Evolutionary conservation across 2,113 vertebrate species (phyloP).

Genomic region (Oreochromis tanganicae): DNA sequence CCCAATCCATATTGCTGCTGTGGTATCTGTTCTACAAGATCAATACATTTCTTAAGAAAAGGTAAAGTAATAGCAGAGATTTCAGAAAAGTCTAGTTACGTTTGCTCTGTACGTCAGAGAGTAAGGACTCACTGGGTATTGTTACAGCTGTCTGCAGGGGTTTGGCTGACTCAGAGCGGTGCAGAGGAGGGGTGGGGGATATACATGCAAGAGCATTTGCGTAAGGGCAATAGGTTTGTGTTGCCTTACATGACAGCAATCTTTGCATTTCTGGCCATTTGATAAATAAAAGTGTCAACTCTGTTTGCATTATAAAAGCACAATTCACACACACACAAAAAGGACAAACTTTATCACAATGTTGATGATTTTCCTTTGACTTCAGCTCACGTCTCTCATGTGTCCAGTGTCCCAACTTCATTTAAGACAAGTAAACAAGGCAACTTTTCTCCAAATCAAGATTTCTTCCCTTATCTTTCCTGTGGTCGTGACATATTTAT

Average conservation of each 20-base stretch:
- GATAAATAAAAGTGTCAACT: neutral
- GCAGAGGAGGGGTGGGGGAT: neutral
- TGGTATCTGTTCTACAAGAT: neutral
- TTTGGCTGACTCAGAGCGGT: neutral
- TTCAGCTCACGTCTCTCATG: neutral
- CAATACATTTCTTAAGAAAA: neutral
- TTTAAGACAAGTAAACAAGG: neutral
- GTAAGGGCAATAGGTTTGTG: neutral
- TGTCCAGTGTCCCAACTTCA: neutral
- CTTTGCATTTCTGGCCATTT: neutral
- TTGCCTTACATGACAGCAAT: neutral
- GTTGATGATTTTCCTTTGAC: neutral
- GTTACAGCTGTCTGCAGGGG: neutral
- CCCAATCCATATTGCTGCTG: neutral
- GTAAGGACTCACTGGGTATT: neutral
- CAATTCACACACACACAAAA: neutral
- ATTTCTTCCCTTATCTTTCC: neutral
- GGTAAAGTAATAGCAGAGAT: neutral
- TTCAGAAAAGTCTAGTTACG: neutral
- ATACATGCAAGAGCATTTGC: neutral
- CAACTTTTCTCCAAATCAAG: neutral
- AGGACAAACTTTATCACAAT: neutral
- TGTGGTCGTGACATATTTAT: conserved; percentile 8
- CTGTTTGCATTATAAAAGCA: neutral
- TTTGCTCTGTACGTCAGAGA: neutral